A percentile compares a stretch with the other conserved stretches of the same genome.
Conservation (phyloP, 2,888 invertebrate genomes). For the Andricus curvator region DNA sequence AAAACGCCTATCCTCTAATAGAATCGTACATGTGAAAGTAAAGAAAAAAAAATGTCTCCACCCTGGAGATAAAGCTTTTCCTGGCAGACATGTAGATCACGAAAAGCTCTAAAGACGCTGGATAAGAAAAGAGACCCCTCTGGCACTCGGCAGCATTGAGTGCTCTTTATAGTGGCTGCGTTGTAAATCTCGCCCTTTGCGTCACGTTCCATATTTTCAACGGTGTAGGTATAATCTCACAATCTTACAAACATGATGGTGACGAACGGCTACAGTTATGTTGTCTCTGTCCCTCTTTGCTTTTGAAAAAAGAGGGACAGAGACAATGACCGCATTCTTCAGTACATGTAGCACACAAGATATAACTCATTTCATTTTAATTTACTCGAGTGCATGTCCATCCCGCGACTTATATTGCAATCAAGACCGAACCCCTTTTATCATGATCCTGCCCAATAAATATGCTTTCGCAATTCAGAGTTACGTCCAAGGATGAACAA, state of each 20-base stretch:
- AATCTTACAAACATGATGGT: slow-evolving; percentile 27
- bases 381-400: neutral
- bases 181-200: slow-evolving; percentile 55
- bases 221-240: slow-evolving; percentile 36
- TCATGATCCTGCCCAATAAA: neutral
- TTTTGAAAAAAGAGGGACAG: neutral
- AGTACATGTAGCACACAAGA: neutral
- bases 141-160: slow-evolving; percentile 18
- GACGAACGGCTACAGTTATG: slow-evolving; percentile 22
- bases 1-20: neutral
- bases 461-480: neutral
- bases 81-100: slow-evolving; percentile 9
- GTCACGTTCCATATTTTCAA: slow-evolving; percentile 68
- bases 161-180: slow-evolving; percentile 6
- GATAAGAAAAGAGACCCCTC: slow-evolving; percentile 38
- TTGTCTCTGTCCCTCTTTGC: neutral
- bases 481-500: neutral
- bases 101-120: neutral
- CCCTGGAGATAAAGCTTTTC: slow-evolving; percentile 25
- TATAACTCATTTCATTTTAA: slow-evolving; percentile 7
- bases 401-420: slow-evolving; percentile 3
- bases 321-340: slow-evolving; percentile 28
- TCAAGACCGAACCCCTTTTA: neutral
- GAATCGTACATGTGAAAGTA: neutral
- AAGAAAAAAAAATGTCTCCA: slow-evolving; percentile 20